phyloP scores from a whole-genome alignment of 2,888 invertebrate genomes.

The Mystacides longicornis region DNA sequence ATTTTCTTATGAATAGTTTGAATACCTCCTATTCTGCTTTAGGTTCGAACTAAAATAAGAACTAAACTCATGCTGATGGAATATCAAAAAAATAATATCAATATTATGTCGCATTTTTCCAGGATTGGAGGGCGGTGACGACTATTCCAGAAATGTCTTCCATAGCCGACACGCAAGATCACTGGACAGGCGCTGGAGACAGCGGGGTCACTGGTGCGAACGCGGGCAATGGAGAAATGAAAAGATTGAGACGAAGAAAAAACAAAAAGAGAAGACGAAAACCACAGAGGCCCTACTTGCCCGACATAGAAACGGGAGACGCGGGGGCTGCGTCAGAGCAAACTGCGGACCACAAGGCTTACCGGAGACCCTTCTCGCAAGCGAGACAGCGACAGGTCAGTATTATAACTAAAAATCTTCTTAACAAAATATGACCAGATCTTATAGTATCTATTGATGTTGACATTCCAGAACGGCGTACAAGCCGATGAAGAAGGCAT shows the following conservation, averaged over 20 bases:
- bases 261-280: conserved; percentile 36
- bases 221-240: conserved; percentile 35
- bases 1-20: too few species aligned
- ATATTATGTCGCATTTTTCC: too few species aligned
- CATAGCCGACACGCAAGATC: conserved; percentile 34
- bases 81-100: neutral
- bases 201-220: conserved; percentile 37
- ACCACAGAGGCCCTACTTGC: conserved; percentile 30
- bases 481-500: conserved; percentile 24
- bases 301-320: conserved; percentile 27
- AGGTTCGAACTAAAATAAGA: too few species aligned
- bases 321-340: neutral
- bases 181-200: conserved; percentile 35
- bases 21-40: too few species aligned
- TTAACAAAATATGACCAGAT: neutral
- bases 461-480: neutral
- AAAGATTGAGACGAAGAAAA: conserved; percentile 38
- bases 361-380: conserved; percentile 35
- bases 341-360: conserved; percentile 27
- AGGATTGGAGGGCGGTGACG: conserved; percentile 47
- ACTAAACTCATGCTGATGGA: too few species aligned
- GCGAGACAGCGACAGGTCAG: conserved; percentile 30
- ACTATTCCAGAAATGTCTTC: conserved; percentile 17
- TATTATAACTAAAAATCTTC: neutral
- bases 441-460: neutral